A percentile compares a stretch with the other conserved stretches of the same genome.
phyloP scores from a whole-genome alignment of 2,113 vertebrate species.

The Bungarus multicinctus region DNA sequence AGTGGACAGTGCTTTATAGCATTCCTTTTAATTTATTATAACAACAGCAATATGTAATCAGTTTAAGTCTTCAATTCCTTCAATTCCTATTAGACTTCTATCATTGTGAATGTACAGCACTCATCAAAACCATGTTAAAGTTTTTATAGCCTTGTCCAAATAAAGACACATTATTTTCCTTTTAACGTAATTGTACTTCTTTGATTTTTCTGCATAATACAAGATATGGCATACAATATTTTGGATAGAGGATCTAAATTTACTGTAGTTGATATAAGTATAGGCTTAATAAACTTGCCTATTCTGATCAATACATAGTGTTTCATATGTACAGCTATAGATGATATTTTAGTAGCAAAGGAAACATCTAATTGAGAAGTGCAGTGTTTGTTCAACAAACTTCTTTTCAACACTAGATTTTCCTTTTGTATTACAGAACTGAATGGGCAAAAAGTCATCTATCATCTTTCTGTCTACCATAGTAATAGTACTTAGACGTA shows the following conservation, averaged over 20 bases:
- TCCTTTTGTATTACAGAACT: background rate
- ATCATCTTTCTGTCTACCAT: background rate
- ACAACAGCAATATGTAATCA: background rate
- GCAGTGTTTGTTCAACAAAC: background rate
- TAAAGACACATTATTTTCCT: background rate
- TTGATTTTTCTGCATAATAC: background rate
- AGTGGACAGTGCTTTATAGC: background rate
- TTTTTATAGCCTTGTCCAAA: background rate
- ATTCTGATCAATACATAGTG: background rate
- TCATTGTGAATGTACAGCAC: background rate
- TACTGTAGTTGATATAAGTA: background rate
- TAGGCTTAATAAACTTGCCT: background rate
- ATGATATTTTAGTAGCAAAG: background rate
- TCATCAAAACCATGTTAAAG: background rate
- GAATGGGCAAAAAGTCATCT: background rate
- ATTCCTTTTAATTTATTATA: background rate
- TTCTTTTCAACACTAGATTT: background rate
- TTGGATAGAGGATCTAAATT: background rate
- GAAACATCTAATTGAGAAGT: background rate
- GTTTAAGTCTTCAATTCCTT: background rate
- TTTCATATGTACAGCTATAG: background rate
- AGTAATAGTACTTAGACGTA: background rate
- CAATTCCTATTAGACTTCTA: background rate
- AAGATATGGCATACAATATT: background rate
- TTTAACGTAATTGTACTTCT: background rate